phyloP scores from a whole-genome alignment of 92 coral and sea anemone species.

The Bergia sp. region DNA sequence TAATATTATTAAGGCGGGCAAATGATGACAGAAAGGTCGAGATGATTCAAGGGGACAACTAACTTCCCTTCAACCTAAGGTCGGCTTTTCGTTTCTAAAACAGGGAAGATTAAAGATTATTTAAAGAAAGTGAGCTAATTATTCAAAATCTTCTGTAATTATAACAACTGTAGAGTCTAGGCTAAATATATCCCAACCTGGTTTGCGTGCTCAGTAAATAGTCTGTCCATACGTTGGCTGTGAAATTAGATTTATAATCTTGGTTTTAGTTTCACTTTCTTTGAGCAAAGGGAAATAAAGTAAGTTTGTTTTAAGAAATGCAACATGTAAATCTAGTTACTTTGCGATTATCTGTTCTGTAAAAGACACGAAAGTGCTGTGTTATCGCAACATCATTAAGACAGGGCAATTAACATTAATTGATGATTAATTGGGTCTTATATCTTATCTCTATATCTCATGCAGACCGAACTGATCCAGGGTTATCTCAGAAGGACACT shows the following conservation, averaged over 20 bases:
- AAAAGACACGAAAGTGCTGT: neutral
- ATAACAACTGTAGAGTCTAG: neutral
- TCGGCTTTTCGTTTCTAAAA: neutral
- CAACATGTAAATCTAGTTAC: neutral
- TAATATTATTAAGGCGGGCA: neutral
- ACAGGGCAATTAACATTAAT: slow-evolving; percentile 65
- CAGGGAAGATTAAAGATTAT: neutral
- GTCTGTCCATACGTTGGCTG: neutral
- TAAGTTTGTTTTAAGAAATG: neutral
- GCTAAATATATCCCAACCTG: neutral
- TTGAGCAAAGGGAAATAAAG: neutral
- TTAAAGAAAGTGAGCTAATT: neutral
- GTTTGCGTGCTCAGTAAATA: neutral
- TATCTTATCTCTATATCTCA: slow-evolving; percentile 40
- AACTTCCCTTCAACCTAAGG: neutral
- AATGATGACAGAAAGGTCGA: neutral
- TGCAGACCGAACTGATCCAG: slow-evolving; percentile 12
- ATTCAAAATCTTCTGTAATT: too few relatives aligned
- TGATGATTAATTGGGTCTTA: slow-evolving; percentile 79
- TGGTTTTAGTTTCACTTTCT: neutral
- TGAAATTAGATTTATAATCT: too few relatives aligned
- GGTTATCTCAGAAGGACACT: slow-evolving; percentile 37
- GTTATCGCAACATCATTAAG: slow-evolving; percentile 25
- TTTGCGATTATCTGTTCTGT: neutral
- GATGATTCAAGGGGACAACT: neutral